Conservation (phyloP, 2,797 vertebrate genomes). For the Syncerus caffer region DNA sequence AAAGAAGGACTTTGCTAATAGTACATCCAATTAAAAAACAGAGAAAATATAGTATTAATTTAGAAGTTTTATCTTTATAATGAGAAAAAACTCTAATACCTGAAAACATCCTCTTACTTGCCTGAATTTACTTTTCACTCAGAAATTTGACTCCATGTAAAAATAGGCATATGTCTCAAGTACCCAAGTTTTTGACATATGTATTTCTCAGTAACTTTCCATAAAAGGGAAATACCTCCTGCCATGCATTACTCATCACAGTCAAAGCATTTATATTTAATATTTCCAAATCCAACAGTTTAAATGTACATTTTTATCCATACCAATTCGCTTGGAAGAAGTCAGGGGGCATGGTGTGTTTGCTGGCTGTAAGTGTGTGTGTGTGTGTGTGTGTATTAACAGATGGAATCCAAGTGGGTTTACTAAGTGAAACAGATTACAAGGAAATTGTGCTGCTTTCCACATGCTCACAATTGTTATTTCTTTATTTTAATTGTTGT, state of each 20-base stretch:
- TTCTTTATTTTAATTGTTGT: slow-evolving; percentile 10
- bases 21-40: background rate
- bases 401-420: background rate
- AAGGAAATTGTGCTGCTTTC: background rate
- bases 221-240: background rate
- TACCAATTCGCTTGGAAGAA: background rate
- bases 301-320: background rate
- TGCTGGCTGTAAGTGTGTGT: background rate
- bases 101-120: slow-evolving; percentile 9
- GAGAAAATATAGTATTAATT: background rate
- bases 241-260: background rate
- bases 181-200: slow-evolving; percentile 13
- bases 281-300: background rate
- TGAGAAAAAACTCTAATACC: background rate
- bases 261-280: slow-evolving; percentile 23
- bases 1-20: background rate
- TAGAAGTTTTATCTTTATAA: background rate
- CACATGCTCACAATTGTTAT: background rate
- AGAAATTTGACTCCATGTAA: slow-evolving; percentile 38
- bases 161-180: slow-evolving; percentile 3
- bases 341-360: background rate
- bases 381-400: background rate
- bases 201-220: slow-evolving; percentile 5
- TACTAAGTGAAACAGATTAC: background rate
- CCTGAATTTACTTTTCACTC: background rate